Base-by-base conservation (phyloP, 1,140 invertebrate genomes). In the Cydia splendana region DNA sequence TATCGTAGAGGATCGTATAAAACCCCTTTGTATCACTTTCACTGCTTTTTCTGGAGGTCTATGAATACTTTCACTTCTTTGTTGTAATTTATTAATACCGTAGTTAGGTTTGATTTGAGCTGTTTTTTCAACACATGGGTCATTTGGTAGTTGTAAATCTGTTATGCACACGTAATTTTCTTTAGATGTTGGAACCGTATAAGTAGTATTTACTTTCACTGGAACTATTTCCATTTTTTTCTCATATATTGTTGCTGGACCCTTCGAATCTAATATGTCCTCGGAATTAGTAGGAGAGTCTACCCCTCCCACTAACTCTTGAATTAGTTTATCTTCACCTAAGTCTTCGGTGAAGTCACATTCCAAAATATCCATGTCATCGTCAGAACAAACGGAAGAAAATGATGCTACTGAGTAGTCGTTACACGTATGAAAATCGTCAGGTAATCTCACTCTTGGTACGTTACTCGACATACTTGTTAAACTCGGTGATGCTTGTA, bases 31-130 rank as follows among this genome's bases (percentile, higher is more conserved):
- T 82, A 89, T 91, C 0, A 92, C 51, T 85, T 90, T 93, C 15
- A 93, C 78, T 15, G 89, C 86, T 75, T 89, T 93, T 81, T 91
- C 88, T 48, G 87, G 88, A 2, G 91, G 91, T 74, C 79, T 84
- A 62, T 92, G 83, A 76, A 93, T 92, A 82, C 90, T 92, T 80
- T 93, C 91, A 74, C 90, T 90, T 79, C 90, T 83, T 76, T 89
- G 85, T 62, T 93, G 87, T 12, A 92, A 76, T 83, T 93, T 93
- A 73, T 90, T 92, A 28, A 93, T 83, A 67, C 90, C 78, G 76
- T 92, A 93, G 77, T 93, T 91, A 13, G 90, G 88, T 82, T 92
- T 93, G 7, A 91, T 92, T 89, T 91, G 85, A n/a, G 90, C 90
- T 9, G 90, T 92, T 78, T 81, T 86, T 80, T 90, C 88, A 76